Conservation (phyloP, 2,113 vertebrate genomes). For the Cettia cetti region DNA sequence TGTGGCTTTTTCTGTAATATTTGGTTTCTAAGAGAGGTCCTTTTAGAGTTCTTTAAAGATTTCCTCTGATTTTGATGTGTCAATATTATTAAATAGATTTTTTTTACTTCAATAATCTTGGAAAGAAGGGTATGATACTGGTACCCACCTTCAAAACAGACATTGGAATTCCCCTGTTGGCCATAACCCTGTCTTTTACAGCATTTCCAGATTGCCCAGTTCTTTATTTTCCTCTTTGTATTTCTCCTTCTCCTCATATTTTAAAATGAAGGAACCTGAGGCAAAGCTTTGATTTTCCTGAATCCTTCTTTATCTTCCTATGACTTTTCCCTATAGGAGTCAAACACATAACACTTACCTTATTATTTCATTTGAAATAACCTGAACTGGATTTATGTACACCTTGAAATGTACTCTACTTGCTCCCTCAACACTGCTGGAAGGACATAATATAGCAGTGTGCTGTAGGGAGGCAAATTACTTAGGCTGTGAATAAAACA, state of each 20-base stretch:
- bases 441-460: neutral
- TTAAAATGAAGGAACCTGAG: neutral
- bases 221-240: neutral
- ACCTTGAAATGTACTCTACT: conserved; percentile 29
- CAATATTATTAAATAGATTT: neutral
- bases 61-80: neutral
- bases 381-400: conserved; percentile 8
- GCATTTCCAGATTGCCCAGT: neutral
- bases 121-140: neutral
- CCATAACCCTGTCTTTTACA: neutral
- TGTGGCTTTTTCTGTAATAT: neutral
- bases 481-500: conserved; percentile 48
- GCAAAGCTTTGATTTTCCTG: neutral
- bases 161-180: neutral
- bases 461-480: conserved; percentile 21
- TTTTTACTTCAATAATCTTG: neutral
- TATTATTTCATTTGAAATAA: conserved; percentile 39
- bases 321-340: neutral
- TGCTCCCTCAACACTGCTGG: conserved; percentile 1
- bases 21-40: neutral
- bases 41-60: neutral
- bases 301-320: neutral
- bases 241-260: neutral
- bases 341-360: neutral
- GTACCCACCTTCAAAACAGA: neutral